Evolutionary conservation across 2,113 vertebrate species (phyloP).

Genomic region (Malaclemys terrapin): DNA sequence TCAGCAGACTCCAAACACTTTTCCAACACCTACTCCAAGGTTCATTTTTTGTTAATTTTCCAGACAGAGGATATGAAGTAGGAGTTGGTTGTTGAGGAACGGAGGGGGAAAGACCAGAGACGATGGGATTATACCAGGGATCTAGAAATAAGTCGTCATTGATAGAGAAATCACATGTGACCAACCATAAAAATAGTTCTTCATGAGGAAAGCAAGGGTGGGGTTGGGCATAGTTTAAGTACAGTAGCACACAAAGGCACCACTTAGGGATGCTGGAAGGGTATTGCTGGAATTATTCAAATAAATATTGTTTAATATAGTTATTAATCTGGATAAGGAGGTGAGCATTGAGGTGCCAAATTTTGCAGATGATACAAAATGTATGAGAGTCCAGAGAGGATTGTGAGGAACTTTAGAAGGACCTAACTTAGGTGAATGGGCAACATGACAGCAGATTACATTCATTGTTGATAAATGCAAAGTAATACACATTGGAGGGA

Average conservation of each 20-base stretch:
- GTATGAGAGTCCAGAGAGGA: neutral
- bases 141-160: conserved; percentile 3
- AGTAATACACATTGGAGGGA: neutral
- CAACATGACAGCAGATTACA: neutral
- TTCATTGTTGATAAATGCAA: neutral
- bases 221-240: neutral
- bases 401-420: neutral
- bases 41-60: conserved; percentile 24
- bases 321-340: neutral
- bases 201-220: neutral
- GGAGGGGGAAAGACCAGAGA: neutral
- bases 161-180: neutral
- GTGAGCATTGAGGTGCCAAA: neutral
- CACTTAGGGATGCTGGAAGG: neutral
- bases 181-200: neutral
- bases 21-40: neutral
- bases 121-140: neutral
- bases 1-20: neutral
- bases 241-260: neutral
- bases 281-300: neutral
- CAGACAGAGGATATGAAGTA: neutral
- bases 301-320: neutral
- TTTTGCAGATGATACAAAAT: neutral
- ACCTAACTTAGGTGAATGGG: neutral
- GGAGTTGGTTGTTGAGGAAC: neutral